phyloP scores from a whole-genome alignment of 2,888 invertebrate species.

The Ornithoptera alexandrae region DNA sequence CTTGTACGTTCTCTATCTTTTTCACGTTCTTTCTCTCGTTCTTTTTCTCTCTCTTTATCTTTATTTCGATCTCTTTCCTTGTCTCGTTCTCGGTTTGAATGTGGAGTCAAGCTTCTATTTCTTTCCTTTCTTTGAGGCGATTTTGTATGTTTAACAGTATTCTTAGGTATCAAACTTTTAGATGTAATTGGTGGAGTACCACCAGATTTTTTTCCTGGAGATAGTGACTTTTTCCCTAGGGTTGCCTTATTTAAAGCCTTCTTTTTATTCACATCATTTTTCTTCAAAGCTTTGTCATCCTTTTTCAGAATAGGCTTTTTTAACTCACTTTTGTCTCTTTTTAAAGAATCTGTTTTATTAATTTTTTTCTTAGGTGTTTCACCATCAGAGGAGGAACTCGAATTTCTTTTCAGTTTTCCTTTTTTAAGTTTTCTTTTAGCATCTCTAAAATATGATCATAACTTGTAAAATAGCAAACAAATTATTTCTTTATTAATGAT shows the following conservation, averaged over 20 bases:
- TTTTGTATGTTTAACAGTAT: constrained; percentile 66
- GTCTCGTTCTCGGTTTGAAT: constrained; percentile 69
- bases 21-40: constrained; percentile 67
- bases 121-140: constrained; percentile 69
- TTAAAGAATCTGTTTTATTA: constrained; percentile 60
- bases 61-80: constrained; percentile 71
- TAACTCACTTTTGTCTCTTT: constrained; percentile 66
- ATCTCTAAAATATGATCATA: constrained; percentile 50
- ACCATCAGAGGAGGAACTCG: constrained; percentile 83
- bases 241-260: constrained; percentile 59
- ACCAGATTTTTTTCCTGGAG: constrained; percentile 74
- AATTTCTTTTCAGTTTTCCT: constrained; percentile 79
- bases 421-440: constrained; percentile 75
- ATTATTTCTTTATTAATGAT: not conserved
- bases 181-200: constrained; percentile 75
- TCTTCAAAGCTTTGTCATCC: constrained; percentile 67
- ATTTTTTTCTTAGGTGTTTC: constrained; percentile 80
- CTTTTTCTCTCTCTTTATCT: constrained; percentile 69
- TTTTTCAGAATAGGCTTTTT: constrained; percentile 71
- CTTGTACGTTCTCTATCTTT: constrained; percentile 76
- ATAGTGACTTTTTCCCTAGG: constrained; percentile 72
- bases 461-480: constrained; percentile 8
- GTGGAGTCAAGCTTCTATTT: constrained; percentile 65
- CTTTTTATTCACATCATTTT: constrained; percentile 60
- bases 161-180: constrained; percentile 66